Conservation (phyloP, 2,113 vertebrate genomes). For the Bos indicus region DNA sequence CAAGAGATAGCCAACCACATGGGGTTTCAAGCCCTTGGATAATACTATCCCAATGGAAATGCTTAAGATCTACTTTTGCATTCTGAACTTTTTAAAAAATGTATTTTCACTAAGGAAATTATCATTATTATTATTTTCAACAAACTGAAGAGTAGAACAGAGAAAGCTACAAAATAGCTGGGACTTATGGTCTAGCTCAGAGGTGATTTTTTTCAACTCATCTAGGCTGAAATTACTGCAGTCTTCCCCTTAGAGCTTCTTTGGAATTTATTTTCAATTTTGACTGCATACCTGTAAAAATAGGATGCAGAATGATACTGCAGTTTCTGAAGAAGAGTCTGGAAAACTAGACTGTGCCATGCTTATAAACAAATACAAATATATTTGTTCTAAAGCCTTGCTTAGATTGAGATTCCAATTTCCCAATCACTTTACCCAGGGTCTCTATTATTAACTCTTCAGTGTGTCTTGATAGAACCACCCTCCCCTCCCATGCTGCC, state of each 20-base stretch:
- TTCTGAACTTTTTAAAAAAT: background rate
- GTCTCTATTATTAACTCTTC: background rate
- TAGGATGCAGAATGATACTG: constrained; percentile 46
- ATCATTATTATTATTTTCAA: background rate
- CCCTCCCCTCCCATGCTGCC: background rate
- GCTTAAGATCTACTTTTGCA: background rate
- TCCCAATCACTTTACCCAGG: background rate
- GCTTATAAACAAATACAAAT: constrained; percentile 22
- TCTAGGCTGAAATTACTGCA: constrained; percentile 56
- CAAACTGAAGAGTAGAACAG: background rate
- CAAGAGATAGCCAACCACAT: background rate
- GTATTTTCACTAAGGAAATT: constrained; percentile 29
- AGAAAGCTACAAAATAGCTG: constrained; percentile 33
- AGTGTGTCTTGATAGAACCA: background rate
- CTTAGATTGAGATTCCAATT: background rate
- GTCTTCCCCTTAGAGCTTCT: constrained; percentile 20
- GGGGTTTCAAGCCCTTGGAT: background rate
- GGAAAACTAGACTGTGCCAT: background rate
- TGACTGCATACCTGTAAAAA: constrained; percentile 22
- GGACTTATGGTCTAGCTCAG: constrained; percentile 51
- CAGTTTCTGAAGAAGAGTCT: constrained; percentile 29
- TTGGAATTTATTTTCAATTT: constrained; percentile 60
- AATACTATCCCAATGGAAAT: background rate
- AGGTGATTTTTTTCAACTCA: constrained; percentile 30
- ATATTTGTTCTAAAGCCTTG: background rate